A percentile compares a stretch with the other conserved stretches of the same genome.
These are phyloP conservation scores for Cheilosia urbana DNA, from an alignment of 2,888 invertebrate species.

Conservation along the genomic window DNA sequence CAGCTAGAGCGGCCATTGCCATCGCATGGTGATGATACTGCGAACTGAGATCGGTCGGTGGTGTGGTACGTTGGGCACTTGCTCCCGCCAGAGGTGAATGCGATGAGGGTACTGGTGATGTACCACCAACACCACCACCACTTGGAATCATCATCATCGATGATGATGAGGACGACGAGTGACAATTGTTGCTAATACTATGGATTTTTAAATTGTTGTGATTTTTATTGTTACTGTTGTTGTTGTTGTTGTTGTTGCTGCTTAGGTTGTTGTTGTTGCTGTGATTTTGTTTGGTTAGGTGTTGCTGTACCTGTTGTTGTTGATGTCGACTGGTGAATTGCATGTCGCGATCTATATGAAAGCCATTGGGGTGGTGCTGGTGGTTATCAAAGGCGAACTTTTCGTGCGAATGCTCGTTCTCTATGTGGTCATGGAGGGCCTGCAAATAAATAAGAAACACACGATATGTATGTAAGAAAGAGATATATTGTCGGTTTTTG, in stretches of 20 bases:
- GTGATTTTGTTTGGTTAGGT: slow-evolving; percentile 26
- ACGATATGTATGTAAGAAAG: background rate
- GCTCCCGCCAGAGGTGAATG: slow-evolving; percentile 67
- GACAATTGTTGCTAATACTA: slow-evolving; percentile 71
- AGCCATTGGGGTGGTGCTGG: slow-evolving; percentile 63
- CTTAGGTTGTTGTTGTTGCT: slow-evolving; percentile 58
- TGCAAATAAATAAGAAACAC: slow-evolving; percentile 68
- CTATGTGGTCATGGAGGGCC: slow-evolving; percentile 84
- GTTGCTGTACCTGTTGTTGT: slow-evolving; percentile 30
- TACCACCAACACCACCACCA: slow-evolving; percentile 38
- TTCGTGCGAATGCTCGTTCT: slow-evolving; percentile 83
- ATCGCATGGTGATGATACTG: slow-evolving; percentile 75
- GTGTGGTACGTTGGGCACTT: slow-evolving; percentile 63
- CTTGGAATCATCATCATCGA: slow-evolving; percentile 59
- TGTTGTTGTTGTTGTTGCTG: slow-evolving; percentile 57
- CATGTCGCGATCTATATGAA: slow-evolving; percentile 69
- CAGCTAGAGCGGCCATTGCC: slow-evolving; percentile 74
- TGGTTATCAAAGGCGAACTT: slow-evolving; percentile 80
- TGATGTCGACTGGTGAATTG: slow-evolving; percentile 59
- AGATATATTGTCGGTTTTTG: background rate
- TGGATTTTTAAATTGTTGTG: slow-evolving; percentile 59
- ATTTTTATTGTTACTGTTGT: slow-evolving; percentile 55
- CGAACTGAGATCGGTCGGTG: slow-evolving; percentile 74
- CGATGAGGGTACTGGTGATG: slow-evolving; percentile 58
- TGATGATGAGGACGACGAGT: slow-evolving; percentile 61